Conservation (phyloP, 2,113 vertebrate genomes). For the Calidris pygmaea region DNA sequence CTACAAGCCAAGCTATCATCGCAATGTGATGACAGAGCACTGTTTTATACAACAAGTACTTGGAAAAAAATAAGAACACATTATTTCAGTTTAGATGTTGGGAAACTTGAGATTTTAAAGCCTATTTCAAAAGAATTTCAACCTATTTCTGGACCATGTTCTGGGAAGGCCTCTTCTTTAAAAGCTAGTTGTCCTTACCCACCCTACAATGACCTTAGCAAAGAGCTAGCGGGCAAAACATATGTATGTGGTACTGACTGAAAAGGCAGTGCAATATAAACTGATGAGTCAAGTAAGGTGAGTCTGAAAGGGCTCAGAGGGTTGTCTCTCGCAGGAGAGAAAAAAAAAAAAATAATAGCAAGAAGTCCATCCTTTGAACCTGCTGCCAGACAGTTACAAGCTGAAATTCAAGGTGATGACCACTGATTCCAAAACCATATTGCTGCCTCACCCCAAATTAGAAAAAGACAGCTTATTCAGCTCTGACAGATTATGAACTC, state of each 20-base stretch:
- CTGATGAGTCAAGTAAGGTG: not conserved
- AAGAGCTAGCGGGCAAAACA: not conserved
- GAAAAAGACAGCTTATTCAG: not conserved
- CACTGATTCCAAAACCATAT: not conserved
- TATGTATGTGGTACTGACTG: not conserved
- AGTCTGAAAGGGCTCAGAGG: not conserved
- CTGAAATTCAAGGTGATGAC: not conserved
- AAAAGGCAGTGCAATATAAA: not conserved
- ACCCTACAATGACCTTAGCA: not conserved
- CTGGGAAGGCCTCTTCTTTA: not conserved
- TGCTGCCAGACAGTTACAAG: not conserved
- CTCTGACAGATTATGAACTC: not conserved
- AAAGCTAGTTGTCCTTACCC: not conserved
- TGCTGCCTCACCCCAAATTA: not conserved
- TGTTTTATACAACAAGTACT: not conserved
- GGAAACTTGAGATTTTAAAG: not conserved
- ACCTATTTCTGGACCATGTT: not conserved
- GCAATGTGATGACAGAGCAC: accelerated
- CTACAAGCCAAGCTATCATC: not conserved
- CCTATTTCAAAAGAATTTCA: not conserved
- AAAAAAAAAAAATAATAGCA: not conserved
- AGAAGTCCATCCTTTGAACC: not conserved
- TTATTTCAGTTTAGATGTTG: not conserved
- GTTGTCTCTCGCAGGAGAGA: not conserved
- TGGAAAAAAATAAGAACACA: not conserved